Evolutionary conservation across 2,113 vertebrate genomes (phyloP).

Genomic region (Plecturocebus donacophilus): DNA sequence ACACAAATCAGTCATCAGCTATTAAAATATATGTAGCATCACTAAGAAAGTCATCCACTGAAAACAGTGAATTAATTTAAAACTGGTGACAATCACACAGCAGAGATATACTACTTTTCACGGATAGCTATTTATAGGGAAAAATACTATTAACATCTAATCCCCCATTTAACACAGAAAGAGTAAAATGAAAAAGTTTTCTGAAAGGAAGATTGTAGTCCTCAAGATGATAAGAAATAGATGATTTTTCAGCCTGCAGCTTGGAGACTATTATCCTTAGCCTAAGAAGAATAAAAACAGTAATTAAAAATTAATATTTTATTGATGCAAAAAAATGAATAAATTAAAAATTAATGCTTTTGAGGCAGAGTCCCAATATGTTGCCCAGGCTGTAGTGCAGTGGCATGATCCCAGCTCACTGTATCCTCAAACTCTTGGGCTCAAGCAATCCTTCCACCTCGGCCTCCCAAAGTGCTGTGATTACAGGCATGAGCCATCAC

Average conservation of each 20-base stretch:
- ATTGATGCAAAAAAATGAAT: not conserved
- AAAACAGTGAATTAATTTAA: constrained; percentile 37
- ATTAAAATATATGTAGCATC: not conserved
- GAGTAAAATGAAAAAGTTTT: constrained; percentile 16
- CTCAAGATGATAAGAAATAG: constrained; percentile 26
- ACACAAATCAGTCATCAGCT: constrained; percentile 11
- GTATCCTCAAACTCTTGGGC: no score
- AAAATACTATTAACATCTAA: not conserved
- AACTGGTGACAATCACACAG: not conserved
- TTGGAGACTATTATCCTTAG: not conserved
- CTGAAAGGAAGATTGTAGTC: not conserved
- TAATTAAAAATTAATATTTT: not conserved
- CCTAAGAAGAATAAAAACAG: constrained; percentile 20
- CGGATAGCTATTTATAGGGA: not conserved
- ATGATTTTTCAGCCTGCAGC: not conserved
- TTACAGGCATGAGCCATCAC: no score
- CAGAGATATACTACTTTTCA: not conserved
- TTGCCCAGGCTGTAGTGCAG: no score
- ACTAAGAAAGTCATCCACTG: not conserved
- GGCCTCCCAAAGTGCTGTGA: no score
- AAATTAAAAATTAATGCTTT: not conserved
- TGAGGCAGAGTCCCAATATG: no score
- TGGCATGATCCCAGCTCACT: no score
- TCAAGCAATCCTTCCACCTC: no score
- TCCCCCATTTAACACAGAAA: constrained; percentile 22